Evolutionary conservation across 2,113 vertebrate genomes (phyloP).

Genomic region (Gymnobelideus leadbeateri): DNA sequence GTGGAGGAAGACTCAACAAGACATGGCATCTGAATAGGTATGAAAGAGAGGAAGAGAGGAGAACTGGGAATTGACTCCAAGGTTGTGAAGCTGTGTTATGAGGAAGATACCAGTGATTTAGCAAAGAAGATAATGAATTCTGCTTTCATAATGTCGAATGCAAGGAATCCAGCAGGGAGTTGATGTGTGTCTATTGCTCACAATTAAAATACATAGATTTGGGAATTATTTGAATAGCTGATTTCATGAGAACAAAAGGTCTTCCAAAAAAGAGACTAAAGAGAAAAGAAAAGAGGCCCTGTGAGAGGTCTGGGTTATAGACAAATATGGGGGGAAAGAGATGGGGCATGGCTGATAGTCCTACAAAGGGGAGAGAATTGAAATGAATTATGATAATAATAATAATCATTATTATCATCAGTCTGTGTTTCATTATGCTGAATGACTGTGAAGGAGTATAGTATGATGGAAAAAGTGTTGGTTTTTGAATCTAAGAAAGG

Average conservation of each 20-base stretch:
- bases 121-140: neutral
- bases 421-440: neutral
- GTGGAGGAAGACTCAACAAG: neutral
- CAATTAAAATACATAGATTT: neutral
- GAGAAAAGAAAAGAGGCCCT: neutral
- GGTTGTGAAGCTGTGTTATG: neutral
- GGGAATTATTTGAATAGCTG: neutral
- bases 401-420: neutral
- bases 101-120: neutral
- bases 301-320: neutral
- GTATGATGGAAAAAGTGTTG: neutral
- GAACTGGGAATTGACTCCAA: neutral
- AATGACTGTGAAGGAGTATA: neutral
- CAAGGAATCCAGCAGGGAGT: neutral
- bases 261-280: neutral
- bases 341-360: neutral
- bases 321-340: neutral
- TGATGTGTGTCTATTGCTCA: neutral
- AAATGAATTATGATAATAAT: neutral
- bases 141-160: neutral
- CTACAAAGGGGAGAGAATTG: neutral
- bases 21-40: neutral
- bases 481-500: neutral
- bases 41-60: neutral
- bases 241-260: neutral